Conservation (phyloP, 2,113 vertebrate species). For the Paratilapia polleni region DNA sequence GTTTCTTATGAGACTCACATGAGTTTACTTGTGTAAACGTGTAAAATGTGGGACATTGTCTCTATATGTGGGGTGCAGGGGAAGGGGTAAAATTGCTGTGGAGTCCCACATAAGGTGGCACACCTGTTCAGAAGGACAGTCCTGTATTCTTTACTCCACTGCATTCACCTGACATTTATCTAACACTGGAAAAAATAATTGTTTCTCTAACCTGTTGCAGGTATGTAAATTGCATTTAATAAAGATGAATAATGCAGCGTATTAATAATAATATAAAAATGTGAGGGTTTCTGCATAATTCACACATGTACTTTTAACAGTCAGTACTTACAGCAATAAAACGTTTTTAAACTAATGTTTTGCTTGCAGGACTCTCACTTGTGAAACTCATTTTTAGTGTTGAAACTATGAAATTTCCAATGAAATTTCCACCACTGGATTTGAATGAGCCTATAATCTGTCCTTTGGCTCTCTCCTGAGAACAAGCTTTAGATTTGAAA, state of each 20-base stretch:
- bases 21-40: not conserved
- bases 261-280: too few relatives aligned
- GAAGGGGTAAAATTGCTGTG: not conserved
- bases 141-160: not conserved
- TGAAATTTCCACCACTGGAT: not conserved
- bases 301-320: not conserved
- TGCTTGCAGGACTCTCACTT: not conserved
- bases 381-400: not conserved
- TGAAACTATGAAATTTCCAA: too few relatives aligned
- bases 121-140: not conserved
- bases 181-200: not conserved
- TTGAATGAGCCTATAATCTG: not conserved
- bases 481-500: not conserved
- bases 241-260: not conserved
- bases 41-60: not conserved
- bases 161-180: accelerated
- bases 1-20: not conserved
- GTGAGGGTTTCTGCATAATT: not conserved
- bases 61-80: not conserved
- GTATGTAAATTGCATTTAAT: not conserved
- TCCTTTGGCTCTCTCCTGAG: not conserved
- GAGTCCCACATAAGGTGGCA: not conserved
- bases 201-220: not conserved
- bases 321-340: not conserved
- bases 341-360: not conserved